A percentile compares a stretch with the other conserved stretches of the same genome.
Evolutionary conservation across 2,888 invertebrate species (phyloP).

Genomic region (Cyclophora punctaria): DNA sequence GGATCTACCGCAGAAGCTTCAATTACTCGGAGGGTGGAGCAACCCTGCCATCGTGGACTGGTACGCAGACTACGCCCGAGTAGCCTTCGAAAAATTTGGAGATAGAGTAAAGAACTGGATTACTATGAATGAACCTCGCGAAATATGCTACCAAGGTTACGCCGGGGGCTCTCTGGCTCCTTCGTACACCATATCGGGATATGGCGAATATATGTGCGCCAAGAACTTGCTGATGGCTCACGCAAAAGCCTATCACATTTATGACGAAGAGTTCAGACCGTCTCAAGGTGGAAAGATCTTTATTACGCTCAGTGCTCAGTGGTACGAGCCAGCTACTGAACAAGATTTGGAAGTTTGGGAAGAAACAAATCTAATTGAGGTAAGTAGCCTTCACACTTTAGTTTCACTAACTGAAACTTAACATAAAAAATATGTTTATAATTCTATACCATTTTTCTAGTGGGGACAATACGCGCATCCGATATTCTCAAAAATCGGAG

Average conservation of each 20-base stretch:
- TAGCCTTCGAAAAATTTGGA: constrained; percentile 53
- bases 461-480: constrained; percentile 76
- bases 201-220: constrained; percentile 55
- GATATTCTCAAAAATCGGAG: constrained; percentile 74
- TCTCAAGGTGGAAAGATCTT: constrained; percentile 32
- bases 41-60: constrained; percentile 56
- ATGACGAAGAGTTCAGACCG: constrained; percentile 54
- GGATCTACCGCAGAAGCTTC: constrained; percentile 66
- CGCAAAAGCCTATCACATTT: constrained; percentile 61
- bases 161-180: constrained; percentile 33
- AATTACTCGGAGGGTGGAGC: constrained; percentile 68
- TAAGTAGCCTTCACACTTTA: constrained; percentile 22
- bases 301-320: constrained; percentile 25
- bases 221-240: constrained; percentile 72
- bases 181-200: constrained; percentile 27
- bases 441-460: constrained; percentile 32
- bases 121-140: constrained; percentile 71
- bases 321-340: constrained; percentile 54
- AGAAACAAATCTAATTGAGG: constrained; percentile 60
- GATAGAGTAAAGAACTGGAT: constrained; percentile 68
- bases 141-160: constrained; percentile 51
- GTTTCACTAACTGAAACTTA: neutral
- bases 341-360: constrained; percentile 61
- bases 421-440: neutral
- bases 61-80: constrained; percentile 56